Evolutionary conservation across 2,888 invertebrate species (phyloP).

Genomic region (Ectropis crepuscularia): DNA sequence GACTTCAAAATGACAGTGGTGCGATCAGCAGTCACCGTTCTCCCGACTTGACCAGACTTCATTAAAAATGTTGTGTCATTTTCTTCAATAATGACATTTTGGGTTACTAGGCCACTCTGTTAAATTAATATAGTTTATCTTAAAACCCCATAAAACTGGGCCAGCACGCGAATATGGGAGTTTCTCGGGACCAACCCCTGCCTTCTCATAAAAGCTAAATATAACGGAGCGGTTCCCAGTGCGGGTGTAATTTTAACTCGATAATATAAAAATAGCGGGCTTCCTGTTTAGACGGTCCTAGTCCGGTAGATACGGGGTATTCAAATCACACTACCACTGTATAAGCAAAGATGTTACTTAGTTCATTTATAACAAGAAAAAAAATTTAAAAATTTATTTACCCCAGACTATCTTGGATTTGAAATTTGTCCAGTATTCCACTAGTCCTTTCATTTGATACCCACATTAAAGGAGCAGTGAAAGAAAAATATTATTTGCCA

Average conservation of each 20-base stretch:
- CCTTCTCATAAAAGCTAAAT: constrained; percentile 13
- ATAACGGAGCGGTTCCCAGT: constrained; percentile 28
- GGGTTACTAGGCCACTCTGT: background rate
- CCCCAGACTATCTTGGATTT: no score
- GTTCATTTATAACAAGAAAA: no score
- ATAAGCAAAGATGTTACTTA: background rate
- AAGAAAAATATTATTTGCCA: no score
- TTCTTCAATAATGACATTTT: background rate
- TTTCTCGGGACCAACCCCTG: background rate
- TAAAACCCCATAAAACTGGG: constrained; percentile 7
- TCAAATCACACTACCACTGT: background rate
- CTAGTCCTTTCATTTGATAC: no score
- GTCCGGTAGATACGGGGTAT: constrained; percentile 1
- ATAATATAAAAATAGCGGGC: constrained; percentile 34
- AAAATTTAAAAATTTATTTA: no score
- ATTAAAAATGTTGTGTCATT: no score
- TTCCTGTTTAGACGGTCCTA: constrained; percentile 33
- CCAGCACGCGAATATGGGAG: constrained; percentile 3
- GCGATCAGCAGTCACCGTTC: no score
- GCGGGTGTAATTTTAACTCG: constrained; percentile 34
- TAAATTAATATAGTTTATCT: background rate
- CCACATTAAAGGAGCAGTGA: no score
- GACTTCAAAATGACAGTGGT: no score
- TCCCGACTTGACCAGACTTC: no score
- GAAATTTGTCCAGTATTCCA: no score